Evolutionary conservation across 2,888 invertebrate genomes (phyloP).

Genomic region (Ichneumon xanthorius): DNA sequence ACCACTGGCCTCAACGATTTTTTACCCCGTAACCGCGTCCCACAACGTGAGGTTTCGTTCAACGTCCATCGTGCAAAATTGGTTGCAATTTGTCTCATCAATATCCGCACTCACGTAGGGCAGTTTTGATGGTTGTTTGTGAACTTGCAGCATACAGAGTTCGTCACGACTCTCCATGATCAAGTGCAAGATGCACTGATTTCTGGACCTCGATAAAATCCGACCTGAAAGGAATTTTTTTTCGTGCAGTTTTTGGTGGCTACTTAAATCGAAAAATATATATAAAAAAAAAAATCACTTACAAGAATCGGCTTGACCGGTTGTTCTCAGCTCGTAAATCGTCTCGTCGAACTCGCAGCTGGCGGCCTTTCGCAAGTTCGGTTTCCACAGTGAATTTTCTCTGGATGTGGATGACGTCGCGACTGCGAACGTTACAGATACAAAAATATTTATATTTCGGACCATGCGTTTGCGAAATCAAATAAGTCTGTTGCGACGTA

Average conservation of each 20-base stretch:
- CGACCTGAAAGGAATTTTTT: slow-evolving; percentile 71
- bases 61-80: slow-evolving; percentile 76
- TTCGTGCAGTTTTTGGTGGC: neutral
- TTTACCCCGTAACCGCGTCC: slow-evolving; percentile 77
- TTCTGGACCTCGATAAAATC: slow-evolving; percentile 77
- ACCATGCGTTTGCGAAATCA: neutral
- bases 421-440: slow-evolving; percentile 68
- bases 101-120: slow-evolving; percentile 80
- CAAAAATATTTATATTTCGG: neutral
- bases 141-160: slow-evolving; percentile 73
- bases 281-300: slow-evolving; percentile 54
- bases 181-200: slow-evolving; percentile 75
- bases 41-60: slow-evolving; percentile 75
- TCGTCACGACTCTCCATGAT: slow-evolving; percentile 71
- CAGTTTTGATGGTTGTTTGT: slow-evolving; percentile 71
- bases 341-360: slow-evolving; percentile 74
- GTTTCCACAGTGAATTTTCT: slow-evolving; percentile 77
- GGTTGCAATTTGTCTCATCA: slow-evolving; percentile 72
- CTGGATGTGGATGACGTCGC: slow-evolving; percentile 73
- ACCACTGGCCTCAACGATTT: slow-evolving; percentile 25
- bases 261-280: neutral
- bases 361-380: slow-evolving; percentile 75
- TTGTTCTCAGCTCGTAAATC: slow-evolving; percentile 76
- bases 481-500: slow-evolving; percentile 60
- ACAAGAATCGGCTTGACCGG: slow-evolving; percentile 70